Conservation (phyloP, 1,140 invertebrate genomes). For the Belonocnema kinseyi region DNA sequence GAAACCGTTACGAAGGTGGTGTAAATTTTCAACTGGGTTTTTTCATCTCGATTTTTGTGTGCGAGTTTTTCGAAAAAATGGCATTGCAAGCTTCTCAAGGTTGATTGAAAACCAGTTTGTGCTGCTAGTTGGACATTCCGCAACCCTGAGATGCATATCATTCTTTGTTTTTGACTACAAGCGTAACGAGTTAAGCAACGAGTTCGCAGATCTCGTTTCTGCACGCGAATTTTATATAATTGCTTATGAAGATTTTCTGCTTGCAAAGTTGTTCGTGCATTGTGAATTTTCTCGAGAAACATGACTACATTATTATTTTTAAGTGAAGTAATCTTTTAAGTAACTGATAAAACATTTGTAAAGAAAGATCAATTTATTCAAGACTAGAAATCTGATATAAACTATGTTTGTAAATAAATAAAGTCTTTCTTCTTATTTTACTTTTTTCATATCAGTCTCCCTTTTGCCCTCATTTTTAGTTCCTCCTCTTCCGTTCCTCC, state of each 20-base stretch:
- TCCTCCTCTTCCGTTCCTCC: background rate
- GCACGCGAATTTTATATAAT: conserved; percentile 28
- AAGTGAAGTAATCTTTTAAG: no score
- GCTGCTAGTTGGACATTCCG: conserved; percentile 17
- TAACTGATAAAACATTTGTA: no score
- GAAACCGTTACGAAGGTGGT: conserved; percentile 61
- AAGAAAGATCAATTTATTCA: no score
- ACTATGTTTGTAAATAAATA: background rate
- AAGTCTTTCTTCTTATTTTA: conserved; percentile 6
- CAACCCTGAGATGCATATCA: background rate
- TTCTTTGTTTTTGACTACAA: conserved; percentile 29
- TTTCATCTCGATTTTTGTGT: conserved; percentile 2
- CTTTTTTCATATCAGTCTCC: background rate
- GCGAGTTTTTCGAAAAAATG: background rate
- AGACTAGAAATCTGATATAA: background rate
- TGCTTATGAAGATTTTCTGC: background rate
- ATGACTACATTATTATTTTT: no score
- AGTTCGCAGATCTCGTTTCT: conserved; percentile 4
- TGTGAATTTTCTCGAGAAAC: no score
- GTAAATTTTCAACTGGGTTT: conserved; percentile 37
- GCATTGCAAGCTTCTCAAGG: background rate
- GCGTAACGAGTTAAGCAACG: background rate
- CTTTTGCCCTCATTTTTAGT: background rate
- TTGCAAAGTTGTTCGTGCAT: background rate
- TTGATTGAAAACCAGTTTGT: conserved; percentile 31